Evolutionary conservation across 2,797 vertebrate genomes (phyloP).

Genomic region (Anisognathus igniventris): DNA sequence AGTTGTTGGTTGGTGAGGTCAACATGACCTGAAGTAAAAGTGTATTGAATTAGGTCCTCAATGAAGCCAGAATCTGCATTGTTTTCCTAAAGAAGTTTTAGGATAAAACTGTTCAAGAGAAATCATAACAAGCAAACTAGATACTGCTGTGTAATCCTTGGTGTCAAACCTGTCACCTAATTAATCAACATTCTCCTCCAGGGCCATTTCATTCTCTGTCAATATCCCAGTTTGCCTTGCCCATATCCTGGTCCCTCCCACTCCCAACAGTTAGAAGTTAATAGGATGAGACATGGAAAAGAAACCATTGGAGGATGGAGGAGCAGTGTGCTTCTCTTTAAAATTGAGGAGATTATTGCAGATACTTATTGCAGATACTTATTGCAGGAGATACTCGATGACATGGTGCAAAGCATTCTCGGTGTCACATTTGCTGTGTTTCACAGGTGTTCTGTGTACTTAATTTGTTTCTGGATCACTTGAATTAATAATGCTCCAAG

Average conservation of each 20-base stretch:
- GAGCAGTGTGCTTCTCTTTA: not conserved
- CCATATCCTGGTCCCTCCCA: accelerated
- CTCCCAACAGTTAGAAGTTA: not conserved
- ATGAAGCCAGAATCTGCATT: not conserved
- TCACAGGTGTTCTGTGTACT: not conserved
- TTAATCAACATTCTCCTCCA: not conserved
- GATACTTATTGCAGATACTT: not conserved
- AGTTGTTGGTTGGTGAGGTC: accelerated
- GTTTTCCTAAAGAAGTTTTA: not conserved
- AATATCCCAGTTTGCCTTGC: not conserved
- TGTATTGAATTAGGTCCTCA: not conserved
- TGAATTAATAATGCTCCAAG: not conserved
- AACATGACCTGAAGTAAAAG: not conserved
- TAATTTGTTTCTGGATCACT: not conserved
- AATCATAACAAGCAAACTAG: not conserved
- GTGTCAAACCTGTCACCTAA: not conserved
- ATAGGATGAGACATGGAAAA: not conserved
- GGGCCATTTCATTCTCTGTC: not conserved
- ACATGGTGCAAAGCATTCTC: not conserved
- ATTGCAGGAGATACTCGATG: not conserved
- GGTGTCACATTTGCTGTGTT: not conserved
- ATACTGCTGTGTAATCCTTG: not conserved
- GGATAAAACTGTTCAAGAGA: not conserved
- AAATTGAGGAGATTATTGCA: not conserved
- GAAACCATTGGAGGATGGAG: not conserved